Evolutionary conservation across 2,888 invertebrate genomes (phyloP).

Genomic region (Trachelus troglodyta): DNA sequence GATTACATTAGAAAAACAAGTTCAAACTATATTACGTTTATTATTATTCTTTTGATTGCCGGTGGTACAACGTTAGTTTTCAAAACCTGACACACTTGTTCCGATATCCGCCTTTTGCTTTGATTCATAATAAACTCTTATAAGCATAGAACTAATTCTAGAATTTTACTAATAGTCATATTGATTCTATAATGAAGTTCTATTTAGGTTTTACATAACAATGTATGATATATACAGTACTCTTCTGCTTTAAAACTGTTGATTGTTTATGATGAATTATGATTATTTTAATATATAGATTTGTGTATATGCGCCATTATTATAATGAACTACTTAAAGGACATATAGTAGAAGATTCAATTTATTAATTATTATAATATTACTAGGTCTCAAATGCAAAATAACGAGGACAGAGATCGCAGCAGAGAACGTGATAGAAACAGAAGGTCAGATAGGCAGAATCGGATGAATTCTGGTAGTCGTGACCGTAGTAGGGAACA

Average conservation of each 20-base stretch:
- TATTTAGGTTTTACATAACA: neutral
- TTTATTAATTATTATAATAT: neutral
- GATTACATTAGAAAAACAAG: neutral
- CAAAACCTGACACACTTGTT: neutral
- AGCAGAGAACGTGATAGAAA: conserved; percentile 61
- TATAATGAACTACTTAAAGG: neutral
- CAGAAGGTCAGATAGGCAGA: conserved; percentile 56
- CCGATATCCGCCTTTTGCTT: neutral
- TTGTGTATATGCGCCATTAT: neutral
- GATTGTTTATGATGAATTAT: neutral
- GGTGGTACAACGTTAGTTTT: neutral
- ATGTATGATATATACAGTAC: neutral
- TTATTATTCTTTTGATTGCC: neutral
- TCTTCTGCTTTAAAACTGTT: neutral
- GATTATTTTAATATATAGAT: neutral
- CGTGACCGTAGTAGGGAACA: conserved; percentile 61
- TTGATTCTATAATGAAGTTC: neutral
- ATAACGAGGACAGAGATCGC: conserved; percentile 58
- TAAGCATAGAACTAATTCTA: neutral
- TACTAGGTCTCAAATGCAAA: conserved; percentile 45
- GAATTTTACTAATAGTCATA: neutral
- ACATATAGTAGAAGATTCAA: neutral
- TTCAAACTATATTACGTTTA: neutral
- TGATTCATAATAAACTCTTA: neutral
- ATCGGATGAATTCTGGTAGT: conserved; percentile 56